Percentiles rank a stretch among this genome's conserved stretches.
These are phyloP conservation scores for Oriolus oriolus DNA, from an alignment of 2,113 vertebrate genomes.

Conservation along the genomic window DNA sequence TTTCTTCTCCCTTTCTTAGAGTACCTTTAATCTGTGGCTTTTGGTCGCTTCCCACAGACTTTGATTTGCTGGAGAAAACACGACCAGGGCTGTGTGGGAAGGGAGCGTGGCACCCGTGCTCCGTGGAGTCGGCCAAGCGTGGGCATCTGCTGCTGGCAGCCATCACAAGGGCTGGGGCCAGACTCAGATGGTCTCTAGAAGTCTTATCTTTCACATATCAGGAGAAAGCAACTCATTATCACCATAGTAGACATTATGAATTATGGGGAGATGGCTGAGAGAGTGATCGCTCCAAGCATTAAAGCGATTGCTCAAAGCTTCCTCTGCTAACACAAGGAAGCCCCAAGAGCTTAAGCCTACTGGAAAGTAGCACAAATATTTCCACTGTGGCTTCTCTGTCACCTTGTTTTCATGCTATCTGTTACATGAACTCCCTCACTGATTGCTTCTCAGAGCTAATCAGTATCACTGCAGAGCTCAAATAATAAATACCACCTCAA, in stretches of 20 bases:
- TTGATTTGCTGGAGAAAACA: background rate
- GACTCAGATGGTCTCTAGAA: background rate
- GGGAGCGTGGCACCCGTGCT: accelerated
- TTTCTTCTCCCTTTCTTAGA: background rate
- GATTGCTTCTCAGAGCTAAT: background rate
- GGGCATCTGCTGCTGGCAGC: background rate
- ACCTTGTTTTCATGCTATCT: background rate
- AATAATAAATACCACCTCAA: background rate
- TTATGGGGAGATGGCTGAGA: background rate
- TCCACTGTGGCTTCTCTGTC: background rate
- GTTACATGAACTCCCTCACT: background rate
- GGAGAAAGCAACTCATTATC: background rate
- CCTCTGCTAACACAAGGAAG: background rate
- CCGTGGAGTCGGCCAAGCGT: accelerated
- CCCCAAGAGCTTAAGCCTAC: background rate
- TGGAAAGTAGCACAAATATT: background rate
- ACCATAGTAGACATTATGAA: background rate
- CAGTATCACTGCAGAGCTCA: background rate
- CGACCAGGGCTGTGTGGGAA: background rate
- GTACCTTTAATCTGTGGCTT: background rate
- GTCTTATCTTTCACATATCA: background rate
- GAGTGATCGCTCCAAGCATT: background rate
- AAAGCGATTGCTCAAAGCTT: background rate
- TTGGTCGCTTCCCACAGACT: background rate
- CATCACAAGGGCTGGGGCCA: background rate